A percentile compares a stretch with the other conserved stretches of the same genome.
These are phyloP conservation scores for Spongilla lacustris DNA, from an alignment of 37 sponge, comb jelly and placozoan species.

Conservation along the genomic window DNA sequence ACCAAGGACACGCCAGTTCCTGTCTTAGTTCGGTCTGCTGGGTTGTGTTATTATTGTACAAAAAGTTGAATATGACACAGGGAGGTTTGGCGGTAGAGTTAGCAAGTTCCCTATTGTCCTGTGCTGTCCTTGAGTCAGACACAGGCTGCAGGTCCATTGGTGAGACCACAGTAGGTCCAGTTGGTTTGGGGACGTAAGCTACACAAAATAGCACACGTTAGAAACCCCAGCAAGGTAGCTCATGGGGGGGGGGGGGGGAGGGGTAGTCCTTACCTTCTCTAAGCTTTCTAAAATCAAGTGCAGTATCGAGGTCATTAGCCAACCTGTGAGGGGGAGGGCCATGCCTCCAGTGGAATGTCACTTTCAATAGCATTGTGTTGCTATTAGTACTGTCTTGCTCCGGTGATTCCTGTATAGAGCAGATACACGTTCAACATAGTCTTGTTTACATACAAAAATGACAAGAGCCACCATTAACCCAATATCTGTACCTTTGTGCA, in stretches of 20 bases:
- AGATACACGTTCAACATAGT: neutral
- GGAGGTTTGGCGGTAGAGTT: neutral
- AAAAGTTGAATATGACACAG: conserved; percentile 77
- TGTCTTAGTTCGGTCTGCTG: conserved; percentile 84
- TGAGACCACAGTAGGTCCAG: neutral
- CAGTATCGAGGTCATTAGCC: conserved; percentile 31
- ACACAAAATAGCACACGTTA: neutral
- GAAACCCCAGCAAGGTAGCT: neutral
- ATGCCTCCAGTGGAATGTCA: conserved; percentile 49
- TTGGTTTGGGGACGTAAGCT: neutral
- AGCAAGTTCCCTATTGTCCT: neutral
- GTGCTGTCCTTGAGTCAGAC: neutral
- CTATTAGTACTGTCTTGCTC: neutral
- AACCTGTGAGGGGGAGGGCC: conserved; percentile 52
- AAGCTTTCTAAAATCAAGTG: conserved; percentile 55
- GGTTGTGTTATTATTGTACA: conserved; percentile 69
- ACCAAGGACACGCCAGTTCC: conserved; percentile 84
- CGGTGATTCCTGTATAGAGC: neutral
- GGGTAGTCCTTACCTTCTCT: conserved; percentile 34
- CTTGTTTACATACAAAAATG: neutral
- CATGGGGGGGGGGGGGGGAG: too few relatives aligned
- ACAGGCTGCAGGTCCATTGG: neutral
- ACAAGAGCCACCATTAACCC: neutral
- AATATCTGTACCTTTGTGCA: neutral
- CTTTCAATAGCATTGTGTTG: conserved; percentile 32